A percentile compares a stretch with the other conserved stretches of the same genome.
phyloP scores from a whole-genome alignment of 2,888 invertebrate species.

The Cantharis rufa region DNA sequence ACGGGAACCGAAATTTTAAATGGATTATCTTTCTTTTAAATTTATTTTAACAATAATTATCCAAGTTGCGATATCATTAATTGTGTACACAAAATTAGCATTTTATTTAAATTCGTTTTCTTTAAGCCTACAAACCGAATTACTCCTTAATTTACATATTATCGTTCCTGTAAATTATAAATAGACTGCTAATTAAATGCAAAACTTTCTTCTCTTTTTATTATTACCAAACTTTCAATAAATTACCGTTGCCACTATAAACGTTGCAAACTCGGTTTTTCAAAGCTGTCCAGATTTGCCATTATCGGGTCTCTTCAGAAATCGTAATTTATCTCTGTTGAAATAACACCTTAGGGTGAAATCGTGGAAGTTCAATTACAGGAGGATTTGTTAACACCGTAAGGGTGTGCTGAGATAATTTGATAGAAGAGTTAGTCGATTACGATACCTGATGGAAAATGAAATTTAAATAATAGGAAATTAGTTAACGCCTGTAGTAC shows the following conservation, averaged over 20 bases:
- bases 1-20: not conserved
- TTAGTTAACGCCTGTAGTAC: not conserved
- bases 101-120: not conserved
- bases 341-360: not conserved
- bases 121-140: slow-evolving; percentile 4
- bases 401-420: not conserved
- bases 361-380: not conserved
- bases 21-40: not conserved
- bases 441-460: not conserved
- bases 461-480: not conserved
- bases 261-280: not conserved
- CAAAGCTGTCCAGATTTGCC: not conserved
- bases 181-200: not conserved
- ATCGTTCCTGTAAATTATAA: not conserved
- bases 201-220: slow-evolving; percentile 1
- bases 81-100: not conserved
- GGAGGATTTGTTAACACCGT: not conserved
- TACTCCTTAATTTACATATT: not conserved
- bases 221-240: not conserved
- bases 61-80: not conserved
- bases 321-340: not conserved
- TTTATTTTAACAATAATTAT: not conserved
- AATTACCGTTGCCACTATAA: not conserved
- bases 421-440: not conserved
- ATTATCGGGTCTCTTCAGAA: not conserved